Evolutionary conservation across 2,797 vertebrate genomes (phyloP).

Genomic region (Triplophysa yarkandensis): DNA sequence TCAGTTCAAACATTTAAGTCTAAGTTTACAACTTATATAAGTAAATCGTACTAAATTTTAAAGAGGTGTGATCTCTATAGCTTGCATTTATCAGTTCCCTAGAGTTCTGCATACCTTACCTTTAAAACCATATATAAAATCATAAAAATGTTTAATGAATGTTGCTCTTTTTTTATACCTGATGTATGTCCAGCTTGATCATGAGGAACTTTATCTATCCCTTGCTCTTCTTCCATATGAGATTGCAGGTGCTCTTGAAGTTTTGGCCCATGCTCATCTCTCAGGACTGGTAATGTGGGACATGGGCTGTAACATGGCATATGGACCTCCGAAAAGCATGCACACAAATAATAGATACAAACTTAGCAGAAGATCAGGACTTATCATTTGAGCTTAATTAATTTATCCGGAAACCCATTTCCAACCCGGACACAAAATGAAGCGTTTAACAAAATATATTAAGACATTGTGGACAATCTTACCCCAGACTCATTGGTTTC

Average conservation of each 20-base stretch:
- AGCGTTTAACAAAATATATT: too few species aligned
- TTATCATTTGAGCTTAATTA: too few species aligned
- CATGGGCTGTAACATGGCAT: background rate
- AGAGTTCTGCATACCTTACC: background rate
- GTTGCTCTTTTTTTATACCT: conserved; percentile 22
- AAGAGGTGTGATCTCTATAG: background rate
- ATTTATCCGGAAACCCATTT: too few species aligned
- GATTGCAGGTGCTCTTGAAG: background rate
- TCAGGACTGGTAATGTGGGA: background rate
- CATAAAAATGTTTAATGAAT: background rate
- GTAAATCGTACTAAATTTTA: background rate
- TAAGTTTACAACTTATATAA: background rate
- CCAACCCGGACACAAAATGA: too few species aligned
- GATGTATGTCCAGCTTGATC: background rate
- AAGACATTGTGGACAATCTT: too few species aligned
- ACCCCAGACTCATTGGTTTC: conserved; percentile 29
- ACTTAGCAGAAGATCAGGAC: background rate
- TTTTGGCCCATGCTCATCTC: background rate
- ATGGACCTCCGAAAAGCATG: conserved; percentile 1
- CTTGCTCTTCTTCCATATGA: background rate
- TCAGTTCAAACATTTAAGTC: background rate
- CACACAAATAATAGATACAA: conserved; percentile 1
- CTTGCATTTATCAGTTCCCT: too few species aligned
- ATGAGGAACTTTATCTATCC: background rate
- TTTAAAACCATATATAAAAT: background rate